Percentiles rank a stretch among this genome's conserved stretches.
These are phyloP conservation scores for Chrysodeixis includens DNA, from an alignment of 2,888 invertebrate genomes.

Conservation along the genomic window DNA sequence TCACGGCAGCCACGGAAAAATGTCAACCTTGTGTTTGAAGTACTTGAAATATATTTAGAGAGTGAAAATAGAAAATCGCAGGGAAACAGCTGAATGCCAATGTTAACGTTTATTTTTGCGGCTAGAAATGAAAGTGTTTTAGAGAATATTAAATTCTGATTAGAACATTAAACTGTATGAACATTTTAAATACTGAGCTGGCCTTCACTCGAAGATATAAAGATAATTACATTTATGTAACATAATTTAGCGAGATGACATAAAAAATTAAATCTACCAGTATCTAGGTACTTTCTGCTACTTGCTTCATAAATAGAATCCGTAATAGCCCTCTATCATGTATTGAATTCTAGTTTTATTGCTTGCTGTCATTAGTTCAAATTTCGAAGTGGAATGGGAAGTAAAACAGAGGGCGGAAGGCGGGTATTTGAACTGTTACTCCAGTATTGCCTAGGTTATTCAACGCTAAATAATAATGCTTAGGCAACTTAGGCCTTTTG, in stretches of 20 bases:
- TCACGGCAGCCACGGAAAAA: conserved; percentile 68
- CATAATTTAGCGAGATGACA: background rate
- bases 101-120: conserved; percentile 81
- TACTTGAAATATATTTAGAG: conserved; percentile 76
- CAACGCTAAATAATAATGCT: no score
- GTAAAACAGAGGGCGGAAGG: background rate
- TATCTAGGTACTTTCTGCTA: background rate
- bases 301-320: background rate
- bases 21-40: conserved; percentile 77
- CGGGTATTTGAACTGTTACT: no score
- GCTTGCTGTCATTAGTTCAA: no score
- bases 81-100: conserved; percentile 85
- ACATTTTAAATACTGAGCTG: background rate
- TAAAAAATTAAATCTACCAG: conserved; percentile 7
- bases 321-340: background rate
- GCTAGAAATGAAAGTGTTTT: conserved; percentile 61
- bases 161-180: background rate
- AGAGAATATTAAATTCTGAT: conserved; percentile 35
- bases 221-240: background rate
- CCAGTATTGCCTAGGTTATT: no score
- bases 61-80: conserved; percentile 82
- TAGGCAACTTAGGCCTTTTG: no score
- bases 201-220: background rate
- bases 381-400: background rate
- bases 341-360: background rate